Evolutionary conservation across 2,797 vertebrate genomes (phyloP), one percentile per base, ranked within the genome.

Genomic region (Margarornis squamiger): DNA sequence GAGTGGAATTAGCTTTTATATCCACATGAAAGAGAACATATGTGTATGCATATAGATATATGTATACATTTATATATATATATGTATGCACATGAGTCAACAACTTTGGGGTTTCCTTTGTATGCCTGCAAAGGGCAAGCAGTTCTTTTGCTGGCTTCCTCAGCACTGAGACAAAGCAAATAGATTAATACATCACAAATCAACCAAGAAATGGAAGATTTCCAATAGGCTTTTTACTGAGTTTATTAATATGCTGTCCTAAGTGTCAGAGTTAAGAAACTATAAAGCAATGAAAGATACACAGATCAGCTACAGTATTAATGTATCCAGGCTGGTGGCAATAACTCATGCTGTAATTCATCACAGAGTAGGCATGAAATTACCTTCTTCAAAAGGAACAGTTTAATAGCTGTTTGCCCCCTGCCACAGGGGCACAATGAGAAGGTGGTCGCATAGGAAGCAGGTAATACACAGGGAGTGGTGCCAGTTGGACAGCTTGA

Each of bases 231-330:
- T 83, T 73, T 92, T 90, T 59, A 63, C 29, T 3, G 19, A 58
- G 32, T 66, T 62, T 73, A n/a, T 83, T 76, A 72, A 54, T 81
- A 30, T n/a, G 10, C 32, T 90, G 29, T 79, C 46, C 45, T 39
- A 67, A 41, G 20, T 32, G 48, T 78, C 62, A n/a, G 52, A 85
- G 15, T 51, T 30, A 86, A 58, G 70, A 89, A 83, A 52, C 66
- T 76, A 13, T n/a, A 63, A 88, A 94, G 87, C 55, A 55, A 57
- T 12, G 51, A 80, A 88, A 93, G 62, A 75, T 55, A 68, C 36
- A 65, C 1, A 18, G 36, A 80, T 80, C 59, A 71, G 34, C 82
- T 83, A 68, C 36, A 63, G 38, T 24, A 21, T 39, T 74, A 49
- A n/a, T 23, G 10, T 61, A 29, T 72, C 30, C 26, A 45, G 58